Base-by-base conservation (phyloP, 2,797 vertebrate genomes). In the Orientallactaga sibirica region DNA sequence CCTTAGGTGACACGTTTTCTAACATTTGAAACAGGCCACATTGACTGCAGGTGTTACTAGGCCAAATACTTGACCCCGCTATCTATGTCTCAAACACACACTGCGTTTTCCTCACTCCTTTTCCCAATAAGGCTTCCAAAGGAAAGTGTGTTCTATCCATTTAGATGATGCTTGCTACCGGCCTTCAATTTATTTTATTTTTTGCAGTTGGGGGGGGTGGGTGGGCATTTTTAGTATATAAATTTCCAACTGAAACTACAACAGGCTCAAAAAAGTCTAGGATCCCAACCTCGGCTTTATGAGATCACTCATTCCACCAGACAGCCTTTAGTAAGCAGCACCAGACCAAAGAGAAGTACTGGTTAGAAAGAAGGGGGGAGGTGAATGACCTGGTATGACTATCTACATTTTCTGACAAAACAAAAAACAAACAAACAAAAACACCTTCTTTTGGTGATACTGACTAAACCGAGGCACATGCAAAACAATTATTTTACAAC, bases 211-310 rank as follows among this genome's bases (percentile, higher is more conserved):
- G 43, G 43, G 43, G 48, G 7, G 48, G 48, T 7, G 48, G 55
- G 55, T 5, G 11, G 55, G 11, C 55, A 58, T 58, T 58, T 58
- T 58, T 58, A 58, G 16, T 52, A n/a, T 0, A 8, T 79, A 62
- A 29, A 43, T 79, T 92, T 86, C 61, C 82, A 88, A 70, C 24
- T 52, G 24, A 94, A 86, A 91, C 41, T 68, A 79, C 64, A 88
- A 29, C 15, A 85, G 24, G 52, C 43, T 91, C 88, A 29, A 67
- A 41, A 74, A 89, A 78, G 77, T 20, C 62, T 68, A 16, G 66
- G n/a, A 73, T 87, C n/a, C 74, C 1, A 58, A 16, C 55, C 55
- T 58, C 70, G 8, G 24, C 68, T 87, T 41, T 43, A 0, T 62
- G 66, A 84, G 29, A 8, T 90, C 25, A 73, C 20, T 88, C 52